Evolutionary conservation across 2,797 vertebrate genomes (phyloP), one percentile per base, ranked within the genome.

Genomic region (Acanthurus leucopareius): DNA sequence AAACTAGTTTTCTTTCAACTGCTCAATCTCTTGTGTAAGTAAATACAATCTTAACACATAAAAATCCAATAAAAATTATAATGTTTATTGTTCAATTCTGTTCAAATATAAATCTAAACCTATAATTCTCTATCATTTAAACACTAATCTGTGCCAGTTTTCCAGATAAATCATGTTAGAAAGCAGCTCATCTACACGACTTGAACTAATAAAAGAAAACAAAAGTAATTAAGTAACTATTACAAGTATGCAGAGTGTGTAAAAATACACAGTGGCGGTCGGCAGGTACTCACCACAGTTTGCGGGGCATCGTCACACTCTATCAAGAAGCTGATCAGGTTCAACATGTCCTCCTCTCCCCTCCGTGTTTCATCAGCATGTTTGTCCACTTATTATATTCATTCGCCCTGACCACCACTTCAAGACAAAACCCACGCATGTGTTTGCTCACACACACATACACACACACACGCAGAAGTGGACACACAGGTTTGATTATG

Each of bases 271-370:
- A 65, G 0, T 22, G 32, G 35, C 7, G 42, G 66, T 35, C 22
- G 48, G 62, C 16, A 7, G 48, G 56, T 75, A 92, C 93, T 93
- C 83, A 94, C 93, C 93, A 94, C 73, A 91, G 86, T 88, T 89
- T 94, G 67, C 92, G 92, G 14, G 91, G 93, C 93, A 94, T 94
- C 64, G 53, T 92, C 44, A 47, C 67, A 67, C 51, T 25, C 59
- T 73, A 56, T 63, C 47, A 65, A 64, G 48, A 81, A 70, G 59
- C 69, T 60, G 78, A 71, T 88, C 82, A 69, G 82, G 67, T 69
- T 66, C 83, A 73, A 60, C 71, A 69, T 84, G 62, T 72, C 45
- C 51, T 68, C 54, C 32, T 64, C 22, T 54, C 22, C 11, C 22
- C 69, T 13, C 22, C 73, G 0, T 45, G 20, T 69, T 70, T 81